Evolutionary conservation across 2,113 vertebrate species (phyloP).

Genomic region (Xerus inauris): DNA sequence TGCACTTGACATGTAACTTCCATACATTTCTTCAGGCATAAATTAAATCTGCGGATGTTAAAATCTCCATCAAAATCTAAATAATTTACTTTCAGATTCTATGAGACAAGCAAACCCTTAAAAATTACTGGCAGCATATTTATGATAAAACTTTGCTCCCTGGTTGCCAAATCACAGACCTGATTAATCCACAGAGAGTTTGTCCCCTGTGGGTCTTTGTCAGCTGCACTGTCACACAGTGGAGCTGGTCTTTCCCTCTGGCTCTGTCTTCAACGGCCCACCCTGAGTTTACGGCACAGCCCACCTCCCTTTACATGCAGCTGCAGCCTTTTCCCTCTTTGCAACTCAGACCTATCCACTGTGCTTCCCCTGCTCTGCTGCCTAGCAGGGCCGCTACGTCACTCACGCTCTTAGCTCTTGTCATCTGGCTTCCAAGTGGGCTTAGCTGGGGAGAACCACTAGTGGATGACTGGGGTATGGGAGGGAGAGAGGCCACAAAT

Average conservation of each 20-base stretch:
- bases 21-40: not conserved
- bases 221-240: not conserved
- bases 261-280: not conserved
- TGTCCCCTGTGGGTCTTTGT: not conserved
- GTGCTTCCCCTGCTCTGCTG: not conserved
- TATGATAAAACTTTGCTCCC: not conserved
- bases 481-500: not conserved
- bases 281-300: not conserved
- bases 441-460: not conserved
- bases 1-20: not conserved
- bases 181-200: not conserved
- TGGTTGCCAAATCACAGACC: not conserved
- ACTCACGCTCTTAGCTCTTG: not conserved
- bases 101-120: not conserved
- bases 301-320: not conserved
- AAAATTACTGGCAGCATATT: not conserved
- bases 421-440: not conserved
- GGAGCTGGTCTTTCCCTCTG: not conserved
- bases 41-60: not conserved
- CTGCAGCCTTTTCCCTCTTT: not conserved
- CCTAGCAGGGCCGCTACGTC: too few species aligned
- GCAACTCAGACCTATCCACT: not conserved
- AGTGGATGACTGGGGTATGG: not conserved
- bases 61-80: not conserved
- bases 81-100: not conserved